phyloP scores from a whole-genome alignment of 1,140 invertebrate species.

The Leptinotarsa defecta region DNA sequence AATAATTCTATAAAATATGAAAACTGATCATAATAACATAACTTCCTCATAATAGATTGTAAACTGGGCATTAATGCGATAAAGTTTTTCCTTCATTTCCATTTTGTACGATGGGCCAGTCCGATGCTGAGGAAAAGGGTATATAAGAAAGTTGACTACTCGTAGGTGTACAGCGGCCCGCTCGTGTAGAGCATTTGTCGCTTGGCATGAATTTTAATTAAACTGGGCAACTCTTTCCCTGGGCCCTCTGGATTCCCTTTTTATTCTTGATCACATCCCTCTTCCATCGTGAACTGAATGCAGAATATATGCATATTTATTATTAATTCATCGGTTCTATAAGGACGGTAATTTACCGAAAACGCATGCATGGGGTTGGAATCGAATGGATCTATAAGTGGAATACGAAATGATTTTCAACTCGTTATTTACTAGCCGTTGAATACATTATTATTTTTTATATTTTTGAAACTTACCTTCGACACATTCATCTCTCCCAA shows the following conservation, averaged over 20 bases:
- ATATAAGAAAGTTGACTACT: slow-evolving; percentile 53
- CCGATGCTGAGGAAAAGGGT: slow-evolving; percentile 33
- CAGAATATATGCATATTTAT: slow-evolving; percentile 1
- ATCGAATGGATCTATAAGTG: no score
- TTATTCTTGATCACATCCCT: slow-evolving; percentile 6
- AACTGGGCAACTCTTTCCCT: slow-evolving; percentile 44
- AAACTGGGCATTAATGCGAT: no score
- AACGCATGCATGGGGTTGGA: no score
- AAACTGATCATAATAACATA: no score
- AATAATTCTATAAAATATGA: no score
- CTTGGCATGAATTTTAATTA: slow-evolving; percentile 50
- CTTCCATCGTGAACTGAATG: neutral
- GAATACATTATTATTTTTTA: no score
- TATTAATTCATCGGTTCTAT: neutral
- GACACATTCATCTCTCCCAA: no score
- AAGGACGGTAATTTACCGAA: neutral
- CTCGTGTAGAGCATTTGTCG: slow-evolving; percentile 50
- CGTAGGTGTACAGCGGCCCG: slow-evolving; percentile 54
- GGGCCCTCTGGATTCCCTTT: slow-evolving; percentile 11
- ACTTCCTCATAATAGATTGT: no score
- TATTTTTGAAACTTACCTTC: no score
- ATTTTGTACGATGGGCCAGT: slow-evolving; percentile 9
- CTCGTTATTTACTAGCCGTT: no score
- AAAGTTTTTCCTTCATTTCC: neutral
- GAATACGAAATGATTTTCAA: no score